Evolutionary conservation across 2,797 vertebrate species (phyloP), one percentile per base, ranked within the genome.

Genomic region (Pseudochirops cupreus): DNA sequence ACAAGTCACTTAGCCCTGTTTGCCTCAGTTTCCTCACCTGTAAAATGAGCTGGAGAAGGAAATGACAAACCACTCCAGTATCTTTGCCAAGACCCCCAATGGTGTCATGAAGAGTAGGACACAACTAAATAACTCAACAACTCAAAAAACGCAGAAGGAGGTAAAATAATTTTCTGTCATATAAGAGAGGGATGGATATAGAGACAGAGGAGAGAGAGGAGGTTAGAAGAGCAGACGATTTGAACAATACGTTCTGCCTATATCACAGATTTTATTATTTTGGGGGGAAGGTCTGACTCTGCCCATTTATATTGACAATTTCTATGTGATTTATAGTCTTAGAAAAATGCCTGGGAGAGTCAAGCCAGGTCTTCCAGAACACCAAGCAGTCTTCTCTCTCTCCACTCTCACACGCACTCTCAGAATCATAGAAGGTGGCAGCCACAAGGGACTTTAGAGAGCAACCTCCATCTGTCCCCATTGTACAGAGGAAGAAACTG

Each of bases 401-500:
- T 74, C 62, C 62, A 74, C 18, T 74, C 7, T 74, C n/a, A 39
- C n/a, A 39, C n/a, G 24, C n/a, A 74, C 18, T 74, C n/a, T n/a
- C n/a, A 74, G n/a, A 74, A 74, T 6, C 39, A n/a, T 21, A 74
- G 67, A 21, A 74, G 39, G n/a, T 24, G 5, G 16, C 6, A 24
- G n/a, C n/a, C 3, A 0, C 5, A 39, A 74, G n/a, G n/a, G n/a
- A 74, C 18, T 82, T 26, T 24, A 26, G 39, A 82, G 21, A 82
- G 18, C 74, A 46, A 26, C 18, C 39, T 46, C 21, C 74, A n/a
- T 5, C 16, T 46, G n/a, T 0, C 46, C 54, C 93, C 92, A 93
- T 91, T 96, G 94, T 91, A 96, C 28, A 96, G 97, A 90, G 13
- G 9, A 95, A 50, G 91, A 95, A 93, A n/a, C 28, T 92, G 90